Base-by-base conservation (phyloP, 2,113 vertebrate genomes). In the Acanthochromis polyacanthus region DNA sequence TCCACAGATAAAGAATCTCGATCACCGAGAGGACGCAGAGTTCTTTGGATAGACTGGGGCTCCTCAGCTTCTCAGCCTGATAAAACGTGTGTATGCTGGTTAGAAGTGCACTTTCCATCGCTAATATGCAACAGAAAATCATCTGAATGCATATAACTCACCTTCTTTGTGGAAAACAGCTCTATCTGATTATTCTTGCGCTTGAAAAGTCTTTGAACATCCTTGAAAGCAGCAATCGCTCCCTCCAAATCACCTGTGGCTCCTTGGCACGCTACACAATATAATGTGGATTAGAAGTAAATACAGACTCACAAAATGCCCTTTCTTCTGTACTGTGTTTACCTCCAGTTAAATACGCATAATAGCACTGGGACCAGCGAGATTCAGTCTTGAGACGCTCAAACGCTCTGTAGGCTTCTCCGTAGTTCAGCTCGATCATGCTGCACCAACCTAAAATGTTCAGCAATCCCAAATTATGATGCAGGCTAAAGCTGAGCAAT, bases 161-260 rank as follows among this genome's bases (percentile, higher is more conserved):
- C 97, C 95, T 96, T 97, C 92, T 97, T 97, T 82, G 96, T 93
- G 1, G 97, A 97, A 88, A 98, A 99, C 63, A 97, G 92, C 73
- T 99, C 97, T 6, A 99, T 99, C 88, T 98, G 97, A 88, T 99
- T 99, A 82, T 97, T 97, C 89, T 96, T 98, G 83, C 97, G 95
- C 89, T 96, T 98, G 90, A 97, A 97, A 71, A 98, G 95, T 80
- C 87, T 97, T 87, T 97, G 95, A 53, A 98, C 97, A 17, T 99
- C 97, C 79, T 95, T 97, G 80, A 99, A 97, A 23, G 97, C 95
- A 1, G 78, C 69, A 40, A 96, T 88, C 4, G 97, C 96, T 30
- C 95, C 96, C 1, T 58, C 93, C 81, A 96, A 90, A 43, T 98
- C 97, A 60, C 97, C 97, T 0, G 95, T 95, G 80, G 97, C 96